Percentiles rank a stretch among this genome's conserved stretches.
These are phyloP conservation scores for Sternotherus odoratus DNA, from an alignment of 2,797 vertebrate genomes.

Conservation along the genomic window DNA sequence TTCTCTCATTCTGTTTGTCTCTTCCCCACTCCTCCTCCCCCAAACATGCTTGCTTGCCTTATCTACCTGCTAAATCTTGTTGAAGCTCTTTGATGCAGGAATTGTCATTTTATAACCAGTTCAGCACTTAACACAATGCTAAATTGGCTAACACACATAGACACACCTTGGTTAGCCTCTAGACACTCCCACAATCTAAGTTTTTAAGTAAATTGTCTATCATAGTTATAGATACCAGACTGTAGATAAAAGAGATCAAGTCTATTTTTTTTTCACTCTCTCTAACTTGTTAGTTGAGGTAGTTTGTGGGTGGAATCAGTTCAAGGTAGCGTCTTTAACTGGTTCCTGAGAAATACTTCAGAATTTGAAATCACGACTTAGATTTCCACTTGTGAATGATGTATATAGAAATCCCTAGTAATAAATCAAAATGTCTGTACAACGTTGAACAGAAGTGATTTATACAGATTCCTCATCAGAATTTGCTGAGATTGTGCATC, in stretches of 20 bases:
- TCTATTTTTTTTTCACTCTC: not conserved
- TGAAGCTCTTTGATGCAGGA: fast-evolving
- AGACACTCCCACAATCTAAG: not conserved
- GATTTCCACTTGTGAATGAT: fast-evolving
- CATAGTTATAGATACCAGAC: not conserved
- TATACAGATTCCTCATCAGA: conserved; percentile 43
- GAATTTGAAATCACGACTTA: not conserved
- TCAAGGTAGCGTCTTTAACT: not conserved
- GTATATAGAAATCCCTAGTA: not conserved
- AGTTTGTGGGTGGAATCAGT: not conserved
- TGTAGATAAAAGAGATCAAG: not conserved
- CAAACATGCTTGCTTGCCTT: not conserved
- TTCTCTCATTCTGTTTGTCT: not conserved
- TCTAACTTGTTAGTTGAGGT: not conserved
- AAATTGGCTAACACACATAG: not conserved
- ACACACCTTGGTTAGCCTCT: not conserved
- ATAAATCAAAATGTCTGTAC: not conserved
- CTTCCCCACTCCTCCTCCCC: not conserved
- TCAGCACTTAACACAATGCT: not conserved
- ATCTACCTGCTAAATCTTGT: not conserved
- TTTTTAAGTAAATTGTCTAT: not conserved
- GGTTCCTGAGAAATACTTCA: not conserved
- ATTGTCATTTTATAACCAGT: not conserved
- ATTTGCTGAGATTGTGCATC: not conserved
- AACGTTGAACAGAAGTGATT: conserved; percentile 25